Evolutionary conservation across 2,797 vertebrate species (phyloP), one percentile per base, ranked within the genome.

Genomic region (Mus spretus): DNA sequence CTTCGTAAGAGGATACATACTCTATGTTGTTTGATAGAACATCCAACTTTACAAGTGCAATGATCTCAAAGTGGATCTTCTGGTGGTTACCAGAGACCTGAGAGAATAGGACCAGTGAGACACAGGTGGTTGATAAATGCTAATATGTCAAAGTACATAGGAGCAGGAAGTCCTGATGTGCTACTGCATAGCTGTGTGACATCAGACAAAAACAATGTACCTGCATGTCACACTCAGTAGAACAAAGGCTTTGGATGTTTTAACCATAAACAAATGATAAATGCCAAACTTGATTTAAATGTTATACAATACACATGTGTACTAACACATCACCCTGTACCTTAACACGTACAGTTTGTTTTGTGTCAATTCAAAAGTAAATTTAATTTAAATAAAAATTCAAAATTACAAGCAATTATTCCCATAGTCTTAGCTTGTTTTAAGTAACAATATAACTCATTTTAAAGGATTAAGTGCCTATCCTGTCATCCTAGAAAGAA

Each of bases 381-480:
- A 44, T 55, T 37, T 40, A 80, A 67, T 82, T 70, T 81, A 91
- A 70, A 31, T 80, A 70, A 57, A 63, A 81, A 34, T 44, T 20
- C 6, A 0, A 70, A 82, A 72, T 26, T 34, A 17, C 47, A 40
- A 47, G 11, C 34, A 70, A 53, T 89, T 11, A 28, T 61, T 47
- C 8, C 53, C 53, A 89, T 53, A 85, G 31, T 10, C 40, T 40
- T 61, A 89, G 13, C 10, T 78, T 57, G 22, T 22, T 79, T 84
- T 70, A 70, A 61, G 26, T 28, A 72, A 34, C 13, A 77, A 26
- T 5, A 4, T 84, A 50, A 50, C 22, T n/a, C 11, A 11, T 74
- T 91, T 59, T 47, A 47, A 82, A 82, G 82, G 14, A 78, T 34
- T 70, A 57, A 91, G 91, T 92, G 40, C 67, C 19, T 61, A 78